Conservation (phyloP, 2,888 invertebrate species). For the Stegana nigrithorax region DNA sequence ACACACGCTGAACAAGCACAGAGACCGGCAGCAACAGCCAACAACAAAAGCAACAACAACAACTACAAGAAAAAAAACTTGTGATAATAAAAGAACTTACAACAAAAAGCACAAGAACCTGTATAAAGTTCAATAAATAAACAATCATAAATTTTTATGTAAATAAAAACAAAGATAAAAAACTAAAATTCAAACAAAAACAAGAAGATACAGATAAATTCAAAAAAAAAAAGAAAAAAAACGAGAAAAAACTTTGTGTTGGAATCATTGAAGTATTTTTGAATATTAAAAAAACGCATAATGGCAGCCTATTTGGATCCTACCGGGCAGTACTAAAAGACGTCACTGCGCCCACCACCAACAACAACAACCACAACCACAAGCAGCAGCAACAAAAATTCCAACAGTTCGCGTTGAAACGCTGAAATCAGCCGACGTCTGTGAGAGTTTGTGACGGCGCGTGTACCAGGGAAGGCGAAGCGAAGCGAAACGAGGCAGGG, state of each 20-base stretch:
- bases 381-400: neutral
- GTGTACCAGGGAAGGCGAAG: neutral
- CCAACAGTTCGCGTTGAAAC: too few relatives aligned
- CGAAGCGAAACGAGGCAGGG: neutral
- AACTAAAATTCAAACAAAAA: slow-evolving; percentile 26
- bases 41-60: slow-evolving; percentile 19
- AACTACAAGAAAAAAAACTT: slow-evolving; percentile 30
- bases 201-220: neutral
- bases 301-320: slow-evolving; percentile 67
- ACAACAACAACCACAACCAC: slow-evolving; percentile 22
- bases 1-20: slow-evolving; percentile 2
- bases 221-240: slow-evolving; percentile 3
- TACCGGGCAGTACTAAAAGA: slow-evolving; percentile 65
- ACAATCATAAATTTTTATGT: slow-evolving; percentile 31
- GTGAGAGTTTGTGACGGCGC: neutral
- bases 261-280: slow-evolving; percentile 50
- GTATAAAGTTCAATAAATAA: slow-evolving; percentile 47
- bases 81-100: slow-evolving; percentile 60
- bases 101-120: slow-evolving; percentile 45
- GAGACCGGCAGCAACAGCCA: too few relatives aligned
- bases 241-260: slow-evolving; percentile 25
- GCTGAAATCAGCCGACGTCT: neutral
- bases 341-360: neutral
- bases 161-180: slow-evolving; percentile 47
- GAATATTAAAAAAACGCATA: slow-evolving; percentile 36